Conservation (phyloP, 2,797 vertebrate species). For the Macrochelys suwanniensis region DNA sequence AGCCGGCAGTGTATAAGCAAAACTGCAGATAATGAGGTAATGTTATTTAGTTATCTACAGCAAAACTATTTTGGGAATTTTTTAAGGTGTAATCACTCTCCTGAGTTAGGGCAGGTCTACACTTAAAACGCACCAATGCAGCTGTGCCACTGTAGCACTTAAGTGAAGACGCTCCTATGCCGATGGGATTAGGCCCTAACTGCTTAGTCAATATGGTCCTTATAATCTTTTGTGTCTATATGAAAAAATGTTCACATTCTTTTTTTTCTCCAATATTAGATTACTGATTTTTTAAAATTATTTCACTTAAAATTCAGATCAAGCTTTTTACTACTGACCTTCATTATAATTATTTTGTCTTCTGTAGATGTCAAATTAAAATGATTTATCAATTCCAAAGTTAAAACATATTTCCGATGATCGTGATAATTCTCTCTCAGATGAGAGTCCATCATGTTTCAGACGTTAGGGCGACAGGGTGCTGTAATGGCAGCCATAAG, state of each 20-base stretch:
- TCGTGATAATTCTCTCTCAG: slow-evolving; percentile 66
- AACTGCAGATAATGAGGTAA: neutral
- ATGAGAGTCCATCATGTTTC: slow-evolving; percentile 57
- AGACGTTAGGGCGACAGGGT: slow-evolving; percentile 84
- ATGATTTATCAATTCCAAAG: slow-evolving; percentile 57
- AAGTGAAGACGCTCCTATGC: neutral
- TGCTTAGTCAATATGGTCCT: neutral
- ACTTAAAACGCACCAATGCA: neutral
- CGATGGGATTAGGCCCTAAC: neutral
- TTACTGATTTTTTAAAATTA: neutral
- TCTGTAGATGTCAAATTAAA: slow-evolving; percentile 66
- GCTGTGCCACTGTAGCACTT: too few species aligned
- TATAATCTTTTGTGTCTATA: accelerated
- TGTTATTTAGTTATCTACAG: neutral
- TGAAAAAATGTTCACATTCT: neutral
- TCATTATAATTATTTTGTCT: slow-evolving; percentile 57
- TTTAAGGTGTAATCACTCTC: accelerated
- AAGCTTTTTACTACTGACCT: slow-evolving; percentile 63
- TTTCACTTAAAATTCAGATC: slow-evolving; percentile 56
- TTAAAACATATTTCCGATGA: slow-evolving; percentile 66
- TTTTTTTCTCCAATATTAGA: neutral
- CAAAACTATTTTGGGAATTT: neutral
- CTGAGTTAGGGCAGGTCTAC: accelerated
- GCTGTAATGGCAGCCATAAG: slow-evolving; percentile 57
- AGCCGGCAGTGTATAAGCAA: neutral